Evolutionary conservation across 2,888 invertebrate genomes (phyloP).

Genomic region (Endomychus coccineus): DNA sequence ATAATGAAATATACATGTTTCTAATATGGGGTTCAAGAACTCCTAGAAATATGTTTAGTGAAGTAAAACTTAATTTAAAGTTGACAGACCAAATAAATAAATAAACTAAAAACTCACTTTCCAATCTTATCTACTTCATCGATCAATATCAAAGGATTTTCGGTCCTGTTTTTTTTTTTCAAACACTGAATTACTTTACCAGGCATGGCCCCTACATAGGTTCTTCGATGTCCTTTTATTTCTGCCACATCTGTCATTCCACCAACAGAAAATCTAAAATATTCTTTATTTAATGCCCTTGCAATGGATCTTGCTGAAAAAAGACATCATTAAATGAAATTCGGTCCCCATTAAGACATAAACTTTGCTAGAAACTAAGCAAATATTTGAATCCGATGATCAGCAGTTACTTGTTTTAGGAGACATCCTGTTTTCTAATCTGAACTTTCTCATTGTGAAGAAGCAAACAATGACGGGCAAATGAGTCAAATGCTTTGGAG

Average conservation of each 20-base stretch:
- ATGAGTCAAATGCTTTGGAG: too few relatives aligned
- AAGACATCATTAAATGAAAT: too few relatives aligned
- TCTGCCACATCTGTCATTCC: conserved; percentile 99
- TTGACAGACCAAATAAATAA: too few relatives aligned
- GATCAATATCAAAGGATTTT: conserved; percentile 95
- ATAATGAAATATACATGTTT: not conserved
- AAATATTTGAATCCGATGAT: too few relatives aligned
- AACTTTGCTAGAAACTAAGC: too few relatives aligned
- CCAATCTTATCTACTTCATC: conserved; percentile 98
- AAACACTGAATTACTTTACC: conserved; percentile 98
- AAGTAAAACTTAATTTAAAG: too few relatives aligned
- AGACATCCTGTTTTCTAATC: too few relatives aligned
- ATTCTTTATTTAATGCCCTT: conserved; percentile 87
- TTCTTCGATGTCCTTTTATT: conserved; percentile 97
- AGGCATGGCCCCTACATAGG: conserved; percentile 99
- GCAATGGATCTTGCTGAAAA: conserved; percentile 84
- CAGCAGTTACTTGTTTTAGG: too few relatives aligned
- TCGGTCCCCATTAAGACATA: too few relatives aligned
- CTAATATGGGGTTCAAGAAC: not conserved
- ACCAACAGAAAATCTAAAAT: conserved; percentile 98
- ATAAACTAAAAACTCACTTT: conserved; percentile 58
- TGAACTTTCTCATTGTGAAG: too few relatives aligned
- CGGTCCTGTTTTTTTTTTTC: conserved; percentile 95
- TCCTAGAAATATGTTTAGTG: too few relatives aligned
- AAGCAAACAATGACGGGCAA: too few relatives aligned